Percentiles rank a stretch among this genome's conserved stretches.
These are phyloP conservation scores for Acanthosepion esculentum DNA, from an alignment of 2,888 invertebrate genomes.

Conservation along the genomic window DNA sequence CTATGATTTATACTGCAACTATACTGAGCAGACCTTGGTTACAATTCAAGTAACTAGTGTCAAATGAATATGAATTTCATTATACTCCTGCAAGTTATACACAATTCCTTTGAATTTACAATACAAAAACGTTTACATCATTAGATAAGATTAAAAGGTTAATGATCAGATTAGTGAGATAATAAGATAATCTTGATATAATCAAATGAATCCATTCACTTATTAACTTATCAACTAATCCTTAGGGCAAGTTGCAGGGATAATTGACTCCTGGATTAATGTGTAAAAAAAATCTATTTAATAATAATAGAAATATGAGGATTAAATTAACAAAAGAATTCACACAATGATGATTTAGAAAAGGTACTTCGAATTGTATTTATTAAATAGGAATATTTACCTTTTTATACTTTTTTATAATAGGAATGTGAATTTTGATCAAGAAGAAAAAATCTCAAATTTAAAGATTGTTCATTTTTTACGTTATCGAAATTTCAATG, in stretches of 20 bases:
- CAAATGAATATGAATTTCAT: neutral
- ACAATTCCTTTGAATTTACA: neutral
- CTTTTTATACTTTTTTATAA: neutral
- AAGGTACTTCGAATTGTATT: neutral
- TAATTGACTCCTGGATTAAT: neutral
- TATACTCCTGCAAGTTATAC: neutral
- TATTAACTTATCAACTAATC: neutral
- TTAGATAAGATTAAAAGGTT: neutral
- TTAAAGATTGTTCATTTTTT: too few species aligned
- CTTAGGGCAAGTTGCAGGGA: neutral
- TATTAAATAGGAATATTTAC: neutral
- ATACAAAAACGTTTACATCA: neutral
- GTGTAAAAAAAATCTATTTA: neutral
- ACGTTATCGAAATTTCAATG: too few species aligned
- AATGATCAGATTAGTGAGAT: neutral
- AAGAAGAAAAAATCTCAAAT: too few species aligned
- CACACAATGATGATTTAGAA: conserved; percentile 3
- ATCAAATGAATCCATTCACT: neutral
- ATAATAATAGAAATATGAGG: neutral
- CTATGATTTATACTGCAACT: too few species aligned
- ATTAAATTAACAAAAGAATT: neutral
- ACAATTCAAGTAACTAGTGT: neutral
- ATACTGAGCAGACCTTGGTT: too few species aligned
- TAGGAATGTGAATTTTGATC: neutral
- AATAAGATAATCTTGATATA: neutral